phyloP scores from a whole-genome alignment of 2,797 vertebrate genomes.

The Hapalemur alaotrensis region DNA sequence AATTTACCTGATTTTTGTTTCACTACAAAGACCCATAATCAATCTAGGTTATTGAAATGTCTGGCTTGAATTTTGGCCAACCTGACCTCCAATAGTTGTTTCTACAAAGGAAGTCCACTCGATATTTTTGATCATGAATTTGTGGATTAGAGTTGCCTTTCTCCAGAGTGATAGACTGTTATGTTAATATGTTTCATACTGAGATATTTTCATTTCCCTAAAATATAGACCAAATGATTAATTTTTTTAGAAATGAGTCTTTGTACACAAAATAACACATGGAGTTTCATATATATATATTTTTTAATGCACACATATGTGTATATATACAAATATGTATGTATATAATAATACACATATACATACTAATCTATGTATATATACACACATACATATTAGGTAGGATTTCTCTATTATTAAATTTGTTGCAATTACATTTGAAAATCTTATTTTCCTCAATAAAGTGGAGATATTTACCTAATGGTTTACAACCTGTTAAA shows the following conservation, averaged over 20 bases:
- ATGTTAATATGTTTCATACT: neutral
- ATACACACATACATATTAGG: no score
- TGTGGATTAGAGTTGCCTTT: neutral
- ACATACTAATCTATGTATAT: no score
- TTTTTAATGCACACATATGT: neutral
- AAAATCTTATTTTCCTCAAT: no score
- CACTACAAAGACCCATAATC: neutral
- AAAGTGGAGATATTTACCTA: no score
- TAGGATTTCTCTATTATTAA: no score
- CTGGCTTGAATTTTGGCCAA: constrained; percentile 14
- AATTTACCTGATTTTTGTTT: constrained; percentile 47
- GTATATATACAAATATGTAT: neutral
- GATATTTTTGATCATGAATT: neutral
- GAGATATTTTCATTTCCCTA: neutral
- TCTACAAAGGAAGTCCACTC: neutral
- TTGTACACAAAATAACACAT: neutral
- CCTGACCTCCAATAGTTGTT: neutral
- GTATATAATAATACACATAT: no score
- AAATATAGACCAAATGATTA: neutral
- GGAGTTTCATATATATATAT: neutral
- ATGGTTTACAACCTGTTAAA: neutral
- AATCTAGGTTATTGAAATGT: constrained; percentile 26
- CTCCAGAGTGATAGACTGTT: neutral
- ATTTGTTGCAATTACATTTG: no score
- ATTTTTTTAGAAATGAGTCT: neutral